Percentiles rank a stretch among this genome's conserved stretches.
These are phyloP conservation scores for Piprites chloris DNA, from an alignment of 2,113 vertebrate species.

Conservation along the genomic window DNA sequence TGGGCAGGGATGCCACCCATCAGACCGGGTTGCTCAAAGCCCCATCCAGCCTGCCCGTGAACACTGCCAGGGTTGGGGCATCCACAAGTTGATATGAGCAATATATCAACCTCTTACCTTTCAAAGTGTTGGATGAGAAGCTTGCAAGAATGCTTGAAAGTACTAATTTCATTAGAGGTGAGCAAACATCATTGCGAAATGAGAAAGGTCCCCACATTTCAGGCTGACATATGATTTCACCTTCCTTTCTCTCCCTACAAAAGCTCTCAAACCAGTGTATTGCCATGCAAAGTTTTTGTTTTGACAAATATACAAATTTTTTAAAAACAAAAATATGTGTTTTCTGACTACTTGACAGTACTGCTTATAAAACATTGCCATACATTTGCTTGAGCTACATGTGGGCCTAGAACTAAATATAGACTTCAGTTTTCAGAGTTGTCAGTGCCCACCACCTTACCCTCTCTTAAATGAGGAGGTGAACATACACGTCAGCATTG, in stretches of 20 bases:
- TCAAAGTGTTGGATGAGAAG: neutral
- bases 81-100: neutral
- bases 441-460: neutral
- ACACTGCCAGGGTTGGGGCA: neutral
- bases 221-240: neutral
- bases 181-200: neutral
- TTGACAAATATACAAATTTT: neutral
- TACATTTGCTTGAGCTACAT: neutral
- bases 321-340: neutral
- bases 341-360: neutral
- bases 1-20: neutral
- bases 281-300: neutral
- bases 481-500: neutral
- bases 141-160: neutral
- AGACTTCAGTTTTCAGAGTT: neutral
- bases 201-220: neutral
- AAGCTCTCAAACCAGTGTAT: neutral
- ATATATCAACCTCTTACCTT: neutral
- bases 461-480: neutral
- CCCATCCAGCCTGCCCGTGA: neutral
- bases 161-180: neutral
- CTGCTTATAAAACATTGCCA: neutral
- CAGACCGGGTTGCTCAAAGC: neutral
- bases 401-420: neutral
- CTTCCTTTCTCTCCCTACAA: neutral